These are phyloP conservation scores for Vulpes lagopus DNA, from an alignment of 2,113 vertebrate genomes.

Conservation along the genomic window DNA sequence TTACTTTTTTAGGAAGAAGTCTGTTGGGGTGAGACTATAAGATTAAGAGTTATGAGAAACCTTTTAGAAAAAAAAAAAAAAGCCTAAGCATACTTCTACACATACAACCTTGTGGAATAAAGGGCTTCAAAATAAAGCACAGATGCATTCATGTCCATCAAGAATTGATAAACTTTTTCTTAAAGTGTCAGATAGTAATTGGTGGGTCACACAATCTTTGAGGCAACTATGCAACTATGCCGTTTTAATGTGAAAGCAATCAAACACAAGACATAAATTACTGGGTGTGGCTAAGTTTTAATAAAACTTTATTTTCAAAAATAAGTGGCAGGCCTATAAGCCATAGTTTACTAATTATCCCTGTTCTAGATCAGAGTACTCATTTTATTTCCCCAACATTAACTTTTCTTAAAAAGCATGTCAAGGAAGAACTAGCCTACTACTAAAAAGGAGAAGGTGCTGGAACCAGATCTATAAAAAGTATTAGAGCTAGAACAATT, in stretches of 20 bases:
- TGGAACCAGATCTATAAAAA: background rate
- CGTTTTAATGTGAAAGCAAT: background rate
- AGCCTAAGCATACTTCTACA: background rate
- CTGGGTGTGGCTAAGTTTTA: background rate
- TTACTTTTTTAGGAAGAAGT: background rate
- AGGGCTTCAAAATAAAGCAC: background rate
- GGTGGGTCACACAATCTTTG: background rate
- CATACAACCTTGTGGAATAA: background rate
- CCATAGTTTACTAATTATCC: background rate
- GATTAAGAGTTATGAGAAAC: background rate
- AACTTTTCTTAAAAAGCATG: background rate
- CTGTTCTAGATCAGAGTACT: background rate
- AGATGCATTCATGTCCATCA: background rate
- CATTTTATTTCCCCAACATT: background rate
- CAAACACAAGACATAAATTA: background rate
- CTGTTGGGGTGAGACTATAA: background rate
- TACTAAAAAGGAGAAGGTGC: constrained; percentile 3
- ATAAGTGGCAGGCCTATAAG: background rate
- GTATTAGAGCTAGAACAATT: background rate
- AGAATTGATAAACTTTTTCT: background rate
- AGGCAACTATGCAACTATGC: background rate
- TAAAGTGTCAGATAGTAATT: background rate
- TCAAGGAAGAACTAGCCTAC: background rate
- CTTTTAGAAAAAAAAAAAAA: constrained; percentile 3
- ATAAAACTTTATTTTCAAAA: background rate